Evolutionary conservation across 1,140 invertebrate genomes (phyloP), one percentile per base, ranked within the genome.

Genomic region (Matsumurasca onukii): DNA sequence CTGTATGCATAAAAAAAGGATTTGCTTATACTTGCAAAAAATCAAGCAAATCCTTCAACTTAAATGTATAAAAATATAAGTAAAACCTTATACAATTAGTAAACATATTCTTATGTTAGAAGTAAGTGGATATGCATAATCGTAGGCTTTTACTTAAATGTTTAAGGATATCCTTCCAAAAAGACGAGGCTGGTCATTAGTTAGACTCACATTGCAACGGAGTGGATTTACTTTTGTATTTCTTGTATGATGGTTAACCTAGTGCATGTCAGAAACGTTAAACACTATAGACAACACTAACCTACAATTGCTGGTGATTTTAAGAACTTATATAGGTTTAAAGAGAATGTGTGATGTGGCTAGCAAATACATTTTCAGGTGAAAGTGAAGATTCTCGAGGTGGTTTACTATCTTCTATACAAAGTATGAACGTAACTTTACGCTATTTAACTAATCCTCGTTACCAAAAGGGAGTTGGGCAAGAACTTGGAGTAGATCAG

Each of bases 341-440:
- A 52, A 52, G 49, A 52, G 22, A 52, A 15, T 5, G 22, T 22
- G n/a, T n/a, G n/a, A n/a, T n/a, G n/a, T n/a, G n/a, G n/a, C n/a
- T n/a, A n/a, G 49, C 20, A 52, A 20, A 15, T 20, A 52, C 5
- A 15, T 52, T 52, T 52, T 52, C 22, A 22, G 49, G 49, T 15
- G 20, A 12, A 22, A 15, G 3, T 15, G 49, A 15, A 15, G 34
- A 45, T 12, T 12, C 49, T 52, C 49, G 49, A 22, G 49, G 49
- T 52, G 49, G 49, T 52, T 12, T 22, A 22, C 20, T 52, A 5
- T 15, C 49, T 22, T 22, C 49, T 15, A 22, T 52, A 12, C 55
- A 59, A 3, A 59, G n/a, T n/a, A 63, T 63, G 61, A 45, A 63
- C n/a, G n/a, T 63, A 34, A 15, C 12, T 45, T 63, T 31, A 31